Percentiles rank a stretch among this genome's conserved stretches.
phyloP scores from a whole-genome alignment of 2,888 invertebrate genomes.

The Meta bourneti region DNA sequence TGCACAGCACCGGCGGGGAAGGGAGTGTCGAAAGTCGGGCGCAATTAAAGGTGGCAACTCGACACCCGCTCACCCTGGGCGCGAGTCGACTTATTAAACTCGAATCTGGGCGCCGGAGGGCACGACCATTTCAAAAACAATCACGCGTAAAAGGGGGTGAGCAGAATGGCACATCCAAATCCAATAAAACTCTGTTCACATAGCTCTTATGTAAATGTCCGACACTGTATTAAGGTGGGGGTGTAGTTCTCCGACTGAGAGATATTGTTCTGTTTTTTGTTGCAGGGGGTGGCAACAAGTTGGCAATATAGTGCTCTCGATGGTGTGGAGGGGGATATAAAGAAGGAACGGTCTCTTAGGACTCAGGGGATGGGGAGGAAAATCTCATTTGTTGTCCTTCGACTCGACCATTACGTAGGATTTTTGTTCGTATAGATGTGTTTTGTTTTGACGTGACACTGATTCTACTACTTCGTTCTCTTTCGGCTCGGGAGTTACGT shows the following conservation, averaged over 20 bases:
- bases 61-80: neutral
- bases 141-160: neutral
- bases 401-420: neutral
- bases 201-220: conserved; percentile 67
- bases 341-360: neutral
- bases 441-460: no score
- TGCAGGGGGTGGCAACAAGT: conserved; percentile 44
- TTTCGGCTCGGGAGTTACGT: no score
- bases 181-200: conserved; percentile 59
- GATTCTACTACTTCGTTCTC: no score
- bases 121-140: neutral
- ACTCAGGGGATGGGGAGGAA: neutral
- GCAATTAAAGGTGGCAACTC: neutral
- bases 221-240: conserved; percentile 28
- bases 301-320: conserved; percentile 43
- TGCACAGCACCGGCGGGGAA: neutral
- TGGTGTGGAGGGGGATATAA: neutral
- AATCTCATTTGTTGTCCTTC: neutral
- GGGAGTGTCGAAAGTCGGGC: neutral
- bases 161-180: conserved; percentile 28
- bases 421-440: no score
- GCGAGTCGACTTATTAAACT: conserved; percentile 56
- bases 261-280: neutral
- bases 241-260: conserved; percentile 9
- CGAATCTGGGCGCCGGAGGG: conserved; percentile 20